phyloP scores from a whole-genome alignment of 2,113 vertebrate species.

The Stegostoma tigrinum region DNA sequence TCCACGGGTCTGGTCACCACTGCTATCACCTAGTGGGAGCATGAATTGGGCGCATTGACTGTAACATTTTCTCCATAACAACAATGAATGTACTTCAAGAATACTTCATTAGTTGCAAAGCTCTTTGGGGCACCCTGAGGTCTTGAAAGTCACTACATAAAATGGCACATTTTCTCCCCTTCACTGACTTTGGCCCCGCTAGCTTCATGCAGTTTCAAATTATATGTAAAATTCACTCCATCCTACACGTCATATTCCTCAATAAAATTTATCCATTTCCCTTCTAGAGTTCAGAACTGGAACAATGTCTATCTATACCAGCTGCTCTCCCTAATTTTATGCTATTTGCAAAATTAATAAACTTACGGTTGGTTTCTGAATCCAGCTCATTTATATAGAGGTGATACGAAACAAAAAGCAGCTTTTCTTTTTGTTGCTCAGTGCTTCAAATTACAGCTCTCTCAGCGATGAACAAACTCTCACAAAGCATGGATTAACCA shows the following conservation, averaged over 20 bases:
- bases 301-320: neutral
- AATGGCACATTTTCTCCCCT: neutral
- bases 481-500: neutral
- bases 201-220: neutral
- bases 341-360: neutral
- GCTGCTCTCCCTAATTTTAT: neutral
- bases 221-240: neutral
- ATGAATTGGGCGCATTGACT: neutral
- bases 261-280: neutral
- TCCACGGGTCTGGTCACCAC: too few species aligned
- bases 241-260: neutral
- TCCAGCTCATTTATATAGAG: neutral
- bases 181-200: neutral
- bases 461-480: neutral
- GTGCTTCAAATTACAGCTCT: neutral
- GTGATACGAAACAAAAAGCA: neutral
- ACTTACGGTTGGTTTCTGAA: neutral
- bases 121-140: too few species aligned
- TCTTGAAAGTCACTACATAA: neutral
- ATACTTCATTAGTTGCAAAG: neutral
- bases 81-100: neutral
- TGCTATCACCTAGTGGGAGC: too few species aligned
- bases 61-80: neutral
- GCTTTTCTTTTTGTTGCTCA: neutral
- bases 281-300: neutral